Evolutionary conservation across 2,797 vertebrate genomes (phyloP), one percentile per base, ranked within the genome.

Genomic region (Trachurus trachurus): DNA sequence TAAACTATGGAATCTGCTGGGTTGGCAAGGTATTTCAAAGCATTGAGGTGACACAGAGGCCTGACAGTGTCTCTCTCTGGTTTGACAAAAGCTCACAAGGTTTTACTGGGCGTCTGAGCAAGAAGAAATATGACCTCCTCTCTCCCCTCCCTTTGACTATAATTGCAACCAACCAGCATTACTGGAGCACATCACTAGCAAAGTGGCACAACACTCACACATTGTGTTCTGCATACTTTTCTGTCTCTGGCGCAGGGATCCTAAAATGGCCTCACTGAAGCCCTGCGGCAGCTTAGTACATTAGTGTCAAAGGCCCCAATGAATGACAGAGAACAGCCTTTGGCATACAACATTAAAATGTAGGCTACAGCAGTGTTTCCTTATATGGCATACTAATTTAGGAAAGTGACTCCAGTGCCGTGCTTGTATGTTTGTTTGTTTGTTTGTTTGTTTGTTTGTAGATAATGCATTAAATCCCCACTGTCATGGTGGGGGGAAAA

Each of bases 211-310:
- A 71, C 70, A 66, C 62, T 78, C 71, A 54, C 74, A 64, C 59
- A 76, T 72, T 88, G 87, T 88, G 79, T 78, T 77, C 66, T 73
- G 77, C 58, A 77, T 80, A 77, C 84, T 82, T 82, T 50, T 54
- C 70, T 81, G 66, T 71, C 79, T 78, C 69, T 75, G 78, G 81
- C 26, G 70, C 82, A 85, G 60, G 53, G 80, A 79, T 81, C 75
- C 89, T 89, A 66, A 89, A 89, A 87, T 84, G 89, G 88, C 84
- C 82, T 84, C 71, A 75, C 66, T 76, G 77, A 75, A 63, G 69
- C 87, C 92, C 92, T 15, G 66, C 60, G 85, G 91, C 89, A 72
- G 83, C 84, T 89, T 84, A 86, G 89, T 93, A 87, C 90, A 94
- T 94, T 92, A 94, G 85, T 81, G 84, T 92, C 86, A 89, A 74